phyloP scores from a whole-genome alignment of 2,797 vertebrate genomes.

The Falco biarmicus region DNA sequence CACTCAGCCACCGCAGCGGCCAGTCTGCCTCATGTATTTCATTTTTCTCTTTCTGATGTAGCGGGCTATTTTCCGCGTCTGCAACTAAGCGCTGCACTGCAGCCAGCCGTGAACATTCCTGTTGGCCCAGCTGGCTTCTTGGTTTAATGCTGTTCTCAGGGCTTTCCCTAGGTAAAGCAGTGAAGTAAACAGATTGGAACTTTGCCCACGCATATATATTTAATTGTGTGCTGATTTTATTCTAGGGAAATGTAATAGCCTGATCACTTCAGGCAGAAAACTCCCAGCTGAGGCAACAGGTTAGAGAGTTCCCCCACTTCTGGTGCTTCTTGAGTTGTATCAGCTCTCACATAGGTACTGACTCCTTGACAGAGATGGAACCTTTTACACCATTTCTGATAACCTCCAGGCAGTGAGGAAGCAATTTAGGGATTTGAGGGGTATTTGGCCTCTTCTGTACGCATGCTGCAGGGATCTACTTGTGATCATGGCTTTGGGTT shows the following conservation, averaged over 20 bases:
- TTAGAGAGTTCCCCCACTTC: neutral
- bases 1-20: neutral
- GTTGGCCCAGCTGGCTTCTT: conserved; percentile 12
- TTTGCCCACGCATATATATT: conserved; percentile 34
- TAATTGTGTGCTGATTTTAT: conserved; percentile 30
- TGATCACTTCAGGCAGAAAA: conserved; percentile 10
- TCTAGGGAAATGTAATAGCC: conserved; percentile 25
- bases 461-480: neutral
- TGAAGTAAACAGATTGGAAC: conserved; percentile 17
- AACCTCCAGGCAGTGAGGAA: neutral
- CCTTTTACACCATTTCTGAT: neutral
- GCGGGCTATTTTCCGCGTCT: neutral
- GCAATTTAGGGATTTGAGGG: neutral
- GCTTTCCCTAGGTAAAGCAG: neutral
- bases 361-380: neutral
- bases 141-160: neutral
- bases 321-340: neutral
- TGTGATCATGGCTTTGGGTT: neutral
- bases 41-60: neutral
- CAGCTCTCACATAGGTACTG: neutral
- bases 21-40: neutral
- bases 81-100: neutral
- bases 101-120: conserved; percentile 6
- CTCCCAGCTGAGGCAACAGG: conserved; percentile 5
- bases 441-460: neutral